Percentiles rank a stretch among this genome's conserved stretches.
phyloP scores from a whole-genome alignment of 2,113 vertebrate species.

The Myotis brandtii region DNA sequence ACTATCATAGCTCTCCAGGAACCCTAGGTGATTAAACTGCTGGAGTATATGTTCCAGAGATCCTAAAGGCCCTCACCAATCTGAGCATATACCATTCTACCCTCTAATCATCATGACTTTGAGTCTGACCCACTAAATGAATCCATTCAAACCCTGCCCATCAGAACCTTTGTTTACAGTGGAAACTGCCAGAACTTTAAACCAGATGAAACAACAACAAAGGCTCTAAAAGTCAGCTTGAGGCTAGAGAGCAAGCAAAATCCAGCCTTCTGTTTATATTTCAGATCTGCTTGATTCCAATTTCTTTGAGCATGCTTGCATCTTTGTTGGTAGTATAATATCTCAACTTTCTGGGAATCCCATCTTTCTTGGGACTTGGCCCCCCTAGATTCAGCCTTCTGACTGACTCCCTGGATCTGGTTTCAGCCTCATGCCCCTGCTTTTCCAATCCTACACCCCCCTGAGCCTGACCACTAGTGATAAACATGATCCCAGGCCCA shows the following conservation, averaged over 20 bases:
- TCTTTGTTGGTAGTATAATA: neutral
- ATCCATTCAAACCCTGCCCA: neutral
- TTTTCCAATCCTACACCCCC: neutral
- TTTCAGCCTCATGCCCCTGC: neutral
- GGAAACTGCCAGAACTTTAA: neutral
- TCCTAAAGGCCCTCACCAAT: neutral
- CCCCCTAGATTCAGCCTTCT: neutral
- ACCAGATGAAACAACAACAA: neutral
- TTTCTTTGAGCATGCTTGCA: neutral
- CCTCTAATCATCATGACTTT: constrained; percentile 31
- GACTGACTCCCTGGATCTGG: neutral
- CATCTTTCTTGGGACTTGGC: neutral
- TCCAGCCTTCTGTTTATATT: constrained; percentile 22
- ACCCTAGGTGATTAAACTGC: neutral
- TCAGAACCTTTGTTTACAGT: neutral
- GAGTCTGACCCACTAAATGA: neutral
- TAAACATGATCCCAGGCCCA: neutral
- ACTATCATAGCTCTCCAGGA: neutral
- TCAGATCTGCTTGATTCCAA: neutral
- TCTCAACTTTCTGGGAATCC: neutral
- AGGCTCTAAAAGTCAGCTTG: neutral
- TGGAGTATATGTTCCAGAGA: constrained; percentile 38
- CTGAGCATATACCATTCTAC: neutral
- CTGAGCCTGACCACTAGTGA: neutral
- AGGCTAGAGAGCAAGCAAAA: constrained; percentile 10